Percentiles rank a stretch among this genome's conserved stretches.
These are phyloP conservation scores for Aspiorhynchus laticeps DNA, from an alignment of 2,113 vertebrate genomes.

Conservation along the genomic window DNA sequence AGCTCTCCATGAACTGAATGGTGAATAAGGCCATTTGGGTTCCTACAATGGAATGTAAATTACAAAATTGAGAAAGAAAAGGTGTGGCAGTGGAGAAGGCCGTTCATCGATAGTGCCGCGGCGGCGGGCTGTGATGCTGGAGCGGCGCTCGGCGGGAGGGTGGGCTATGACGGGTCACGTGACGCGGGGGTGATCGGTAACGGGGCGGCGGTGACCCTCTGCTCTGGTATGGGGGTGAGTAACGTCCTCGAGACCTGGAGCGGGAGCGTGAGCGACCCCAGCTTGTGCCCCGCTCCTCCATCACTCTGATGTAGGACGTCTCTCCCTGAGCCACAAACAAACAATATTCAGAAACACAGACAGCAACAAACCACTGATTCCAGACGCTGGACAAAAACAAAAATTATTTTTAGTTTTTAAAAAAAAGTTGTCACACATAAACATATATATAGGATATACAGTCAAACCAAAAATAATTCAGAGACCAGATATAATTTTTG, in stretches of 20 bases:
- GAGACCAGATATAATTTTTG: too few relatives aligned
- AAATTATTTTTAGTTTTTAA: too few relatives aligned
- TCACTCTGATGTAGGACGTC: conserved; percentile 88
- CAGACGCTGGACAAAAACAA: too few relatives aligned
- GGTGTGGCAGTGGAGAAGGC: not conserved
- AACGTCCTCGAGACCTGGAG: conserved; percentile 88
- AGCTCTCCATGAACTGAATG: conserved; percentile 32
- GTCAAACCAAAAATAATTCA: too few relatives aligned
- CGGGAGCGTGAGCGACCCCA: conserved; percentile 86
- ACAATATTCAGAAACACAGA: not conserved
- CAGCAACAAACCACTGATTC: too few relatives aligned
- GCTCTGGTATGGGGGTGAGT: conserved; percentile 85
- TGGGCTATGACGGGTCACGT: conserved; percentile 78
- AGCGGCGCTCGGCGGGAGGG: conserved; percentile 70
- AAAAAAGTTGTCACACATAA: too few relatives aligned
- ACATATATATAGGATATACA: too few relatives aligned
- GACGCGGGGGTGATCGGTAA: conserved; percentile 85
- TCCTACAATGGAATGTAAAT: conserved; percentile 72
- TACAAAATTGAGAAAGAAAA: conserved; percentile 55
- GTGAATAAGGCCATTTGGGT: conserved; percentile 58
- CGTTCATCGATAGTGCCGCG: conserved; percentile 78
- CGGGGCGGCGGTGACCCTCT: conserved; percentile 83
- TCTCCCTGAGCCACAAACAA: conserved; percentile 79
- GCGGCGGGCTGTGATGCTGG: conserved; percentile 74
- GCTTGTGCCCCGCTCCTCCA: conserved; percentile 84